Percentiles rank a stretch among this genome's conserved stretches.
Conservation (phyloP, 2,113 vertebrate species). For the Lepus europaeus region DNA sequence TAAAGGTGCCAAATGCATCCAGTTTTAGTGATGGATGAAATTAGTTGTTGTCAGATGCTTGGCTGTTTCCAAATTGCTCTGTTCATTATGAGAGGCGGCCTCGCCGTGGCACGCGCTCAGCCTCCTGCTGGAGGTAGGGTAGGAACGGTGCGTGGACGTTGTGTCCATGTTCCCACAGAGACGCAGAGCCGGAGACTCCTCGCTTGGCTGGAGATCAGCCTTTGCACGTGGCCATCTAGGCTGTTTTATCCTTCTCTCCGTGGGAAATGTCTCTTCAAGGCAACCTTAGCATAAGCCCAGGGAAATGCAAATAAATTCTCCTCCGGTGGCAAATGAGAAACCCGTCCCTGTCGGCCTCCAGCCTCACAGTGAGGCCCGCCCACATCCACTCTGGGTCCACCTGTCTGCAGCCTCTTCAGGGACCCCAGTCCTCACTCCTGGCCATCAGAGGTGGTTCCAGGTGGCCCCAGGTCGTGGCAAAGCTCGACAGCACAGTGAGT, state of each 20-base stretch:
- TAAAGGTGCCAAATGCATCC: not conserved
- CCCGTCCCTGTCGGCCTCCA: not conserved
- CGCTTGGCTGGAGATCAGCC: not conserved
- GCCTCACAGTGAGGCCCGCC: not conserved
- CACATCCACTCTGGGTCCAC: too few species aligned
- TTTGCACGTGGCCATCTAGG: not conserved
- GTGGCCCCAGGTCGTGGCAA: not conserved
- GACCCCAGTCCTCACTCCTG: not conserved
- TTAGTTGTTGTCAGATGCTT: not conserved
- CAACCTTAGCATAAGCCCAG: not conserved
- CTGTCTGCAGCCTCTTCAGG: not conserved
- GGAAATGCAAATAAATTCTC: not conserved
- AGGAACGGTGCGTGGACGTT: not conserved
- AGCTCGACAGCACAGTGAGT: not conserved
- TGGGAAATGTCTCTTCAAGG: not conserved
- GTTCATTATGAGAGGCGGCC: not conserved
- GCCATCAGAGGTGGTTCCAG: not conserved
- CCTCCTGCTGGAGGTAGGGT: not conserved
- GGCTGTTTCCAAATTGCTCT: not conserved
- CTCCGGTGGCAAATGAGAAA: not conserved
- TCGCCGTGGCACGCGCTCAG: not conserved
- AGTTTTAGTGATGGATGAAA: conserved; percentile 42
- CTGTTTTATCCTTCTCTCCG: not conserved
- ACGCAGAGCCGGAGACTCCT: not conserved
- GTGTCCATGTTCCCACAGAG: not conserved